Conservation (phyloP, 2,888 invertebrate genomes). For the Auanema sp. region DNA sequence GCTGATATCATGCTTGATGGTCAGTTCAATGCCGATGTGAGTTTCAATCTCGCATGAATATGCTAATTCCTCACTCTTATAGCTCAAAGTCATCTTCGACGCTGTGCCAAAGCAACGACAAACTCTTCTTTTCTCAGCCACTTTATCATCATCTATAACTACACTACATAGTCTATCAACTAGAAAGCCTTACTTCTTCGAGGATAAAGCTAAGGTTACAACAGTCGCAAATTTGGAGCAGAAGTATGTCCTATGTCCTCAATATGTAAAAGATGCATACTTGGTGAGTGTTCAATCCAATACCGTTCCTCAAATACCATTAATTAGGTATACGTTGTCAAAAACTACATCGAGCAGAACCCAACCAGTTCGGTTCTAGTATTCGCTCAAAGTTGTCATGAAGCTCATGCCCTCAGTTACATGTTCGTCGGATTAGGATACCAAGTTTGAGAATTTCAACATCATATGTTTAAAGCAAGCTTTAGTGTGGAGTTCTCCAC, state of each 20-base stretch:
- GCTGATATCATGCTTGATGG: constrained; percentile 81
- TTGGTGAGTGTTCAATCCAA: constrained; percentile 58
- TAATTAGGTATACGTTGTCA: constrained; percentile 59
- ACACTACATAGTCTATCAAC: constrained; percentile 44
- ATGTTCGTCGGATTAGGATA: constrained; percentile 63
- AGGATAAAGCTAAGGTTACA: constrained; percentile 68
- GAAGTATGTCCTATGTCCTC: constrained; percentile 84
- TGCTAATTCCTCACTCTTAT: constrained; percentile 34
- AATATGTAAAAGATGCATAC: constrained; percentile 75
- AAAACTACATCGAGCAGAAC: constrained; percentile 77
- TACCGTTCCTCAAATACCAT: neutral
- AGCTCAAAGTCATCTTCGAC: constrained; percentile 78
- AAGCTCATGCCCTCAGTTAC: constrained; percentile 59
- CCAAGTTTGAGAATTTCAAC: constrained; percentile 36
- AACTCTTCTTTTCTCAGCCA: constrained; percentile 74
- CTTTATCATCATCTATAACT: constrained; percentile 74
- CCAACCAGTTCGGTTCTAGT: constrained; percentile 84
- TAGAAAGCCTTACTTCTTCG: constrained; percentile 68
- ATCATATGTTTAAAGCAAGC: constrained; percentile 17
- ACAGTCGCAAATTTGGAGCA: constrained; percentile 81
- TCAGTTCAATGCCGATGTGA: constrained; percentile 60
- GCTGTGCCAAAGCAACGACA: constrained; percentile 67
- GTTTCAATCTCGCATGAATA: constrained; percentile 40
- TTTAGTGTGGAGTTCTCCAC: constrained; percentile 74
- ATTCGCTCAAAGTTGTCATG: constrained; percentile 84